Evolutionary conservation across 2,797 vertebrate species (phyloP), one percentile per base, ranked within the genome.

Genomic region (Epinephelus awoara): DNA sequence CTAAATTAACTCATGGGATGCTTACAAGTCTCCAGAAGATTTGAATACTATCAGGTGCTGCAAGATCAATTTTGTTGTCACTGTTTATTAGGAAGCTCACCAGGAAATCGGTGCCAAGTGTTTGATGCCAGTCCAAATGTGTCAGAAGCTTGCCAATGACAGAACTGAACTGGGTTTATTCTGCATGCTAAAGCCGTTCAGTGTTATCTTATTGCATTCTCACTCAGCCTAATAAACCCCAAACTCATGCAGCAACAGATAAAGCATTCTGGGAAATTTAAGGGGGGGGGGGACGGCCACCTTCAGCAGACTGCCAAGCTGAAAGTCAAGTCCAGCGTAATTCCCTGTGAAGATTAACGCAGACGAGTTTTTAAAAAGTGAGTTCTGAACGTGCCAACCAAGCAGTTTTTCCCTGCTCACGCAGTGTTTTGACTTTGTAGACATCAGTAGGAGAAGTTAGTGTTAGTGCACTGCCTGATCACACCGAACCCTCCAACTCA

Each of bases 321-420:
- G 19, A 78, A 69, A 73, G 57, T 72, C 63, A 19, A 18, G 52
- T 68, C 63, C 23, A 0, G 5, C n/a, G 51, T 72, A 57, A 80
- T 78, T 82, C 75, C 77, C 65, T 56, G 57, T 84, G 72, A 77
- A 77, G 58, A 62, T 81, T 38, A 65, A 76, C 44, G 68, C 69
- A 38, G 61, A 47, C 47, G n/a, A 50, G 44, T 83, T 75, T 50
- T 71, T 29, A 21, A 51, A 59, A 75, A 70, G 79, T 79, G 77
- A 79, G 84, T 85, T 89, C 83, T 85, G 61, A 82, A 89, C 69
- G 23, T 82, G 89, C 91, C 88, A 89, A 91, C 73, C 77, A 78
- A 83, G 84, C 75, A 79, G 72, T 73, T 70, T 77, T 47, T 58
- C 58, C 77, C 80, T 88, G 79, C 65, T 59, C 54, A 29, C 27